Evolutionary conservation across 1,140 invertebrate genomes (phyloP).

Genomic region (Temnothorax longispinosus): DNA sequence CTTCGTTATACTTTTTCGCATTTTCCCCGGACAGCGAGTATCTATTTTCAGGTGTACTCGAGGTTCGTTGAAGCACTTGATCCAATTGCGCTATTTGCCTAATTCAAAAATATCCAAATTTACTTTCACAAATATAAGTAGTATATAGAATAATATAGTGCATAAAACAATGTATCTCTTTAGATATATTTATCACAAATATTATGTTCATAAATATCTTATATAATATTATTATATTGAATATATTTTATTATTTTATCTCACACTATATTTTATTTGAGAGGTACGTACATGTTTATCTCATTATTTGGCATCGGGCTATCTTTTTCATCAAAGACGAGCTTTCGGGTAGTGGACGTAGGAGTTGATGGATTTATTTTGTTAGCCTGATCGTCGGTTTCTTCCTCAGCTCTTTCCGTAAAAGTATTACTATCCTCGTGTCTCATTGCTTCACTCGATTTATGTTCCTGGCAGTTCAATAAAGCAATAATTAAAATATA

Average conservation of each 20-base stretch:
- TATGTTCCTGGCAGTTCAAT: background rate
- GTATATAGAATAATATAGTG: background rate
- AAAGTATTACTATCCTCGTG: background rate
- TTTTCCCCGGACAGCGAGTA: slow-evolving; percentile 75
- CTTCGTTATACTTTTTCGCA: slow-evolving; percentile 71
- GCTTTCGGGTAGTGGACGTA: slow-evolving; percentile 74
- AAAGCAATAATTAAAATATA: no score
- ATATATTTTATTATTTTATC: slow-evolving; percentile 8
- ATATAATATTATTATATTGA: background rate
- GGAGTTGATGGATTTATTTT: background rate
- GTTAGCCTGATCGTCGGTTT: background rate
- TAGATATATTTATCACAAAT: background rate
- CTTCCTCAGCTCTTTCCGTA: background rate
- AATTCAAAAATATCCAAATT: slow-evolving; percentile 18
- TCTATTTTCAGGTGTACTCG: slow-evolving; percentile 76
- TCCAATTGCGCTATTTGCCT: slow-evolving; percentile 81
- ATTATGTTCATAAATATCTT: background rate
- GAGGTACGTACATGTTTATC: slow-evolving; percentile 76
- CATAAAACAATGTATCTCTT: slow-evolving; percentile 5
- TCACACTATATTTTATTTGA: background rate
- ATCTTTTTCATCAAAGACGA: slow-evolving; percentile 76
- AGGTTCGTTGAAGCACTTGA: slow-evolving; percentile 77
- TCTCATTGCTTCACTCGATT: background rate
- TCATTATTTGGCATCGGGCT: slow-evolving; percentile 68
- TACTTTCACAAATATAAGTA: background rate